phyloP scores from a whole-genome alignment of 2,888 invertebrate species.

The Drosophila barbarae region DNA sequence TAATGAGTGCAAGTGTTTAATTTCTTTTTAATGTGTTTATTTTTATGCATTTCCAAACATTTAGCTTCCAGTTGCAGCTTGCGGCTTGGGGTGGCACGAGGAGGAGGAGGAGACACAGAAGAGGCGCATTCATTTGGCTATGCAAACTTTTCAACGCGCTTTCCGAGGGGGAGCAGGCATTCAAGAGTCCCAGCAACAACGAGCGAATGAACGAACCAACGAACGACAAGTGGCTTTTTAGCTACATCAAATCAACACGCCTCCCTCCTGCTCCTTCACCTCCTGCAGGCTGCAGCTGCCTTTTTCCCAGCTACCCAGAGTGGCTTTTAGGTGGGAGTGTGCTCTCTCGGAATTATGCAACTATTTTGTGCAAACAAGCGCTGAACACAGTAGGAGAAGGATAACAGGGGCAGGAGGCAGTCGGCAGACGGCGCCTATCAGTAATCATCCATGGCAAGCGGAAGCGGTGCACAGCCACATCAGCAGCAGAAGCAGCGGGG shows the following conservation, averaged over 20 bases:
- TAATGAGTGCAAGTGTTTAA: conserved; percentile 63
- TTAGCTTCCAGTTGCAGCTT: conserved; percentile 39
- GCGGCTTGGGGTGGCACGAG: background rate
- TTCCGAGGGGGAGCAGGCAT: conserved; percentile 1
- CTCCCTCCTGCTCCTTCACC: conserved; percentile 1
- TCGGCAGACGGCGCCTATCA: conserved; percentile 16
- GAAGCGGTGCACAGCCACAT: conserved; percentile 31
- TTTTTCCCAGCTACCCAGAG: conserved; percentile 35
- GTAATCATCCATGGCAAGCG: conserved; percentile 30
- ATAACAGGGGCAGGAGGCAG: background rate
- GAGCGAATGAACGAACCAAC: conserved; percentile 31
- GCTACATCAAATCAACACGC: conserved; percentile 69
- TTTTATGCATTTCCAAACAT: conserved; percentile 67
- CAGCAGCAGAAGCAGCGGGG: conserved; percentile 40
- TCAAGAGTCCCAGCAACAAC: conserved; percentile 18
- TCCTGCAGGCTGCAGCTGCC: background rate
- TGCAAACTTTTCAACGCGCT: conserved; percentile 68
- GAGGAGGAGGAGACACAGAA: conserved; percentile 1
- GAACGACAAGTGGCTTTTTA: conserved; percentile 68
- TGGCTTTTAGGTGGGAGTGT: conserved; percentile 58
- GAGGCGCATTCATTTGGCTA: conserved; percentile 62
- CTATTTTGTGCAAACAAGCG: conserved; percentile 66
- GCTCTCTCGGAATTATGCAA: conserved; percentile 65
- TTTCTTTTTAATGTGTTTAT: conserved; percentile 69
- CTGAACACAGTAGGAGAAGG: background rate